A percentile compares a stretch with the other conserved stretches of the same genome.
Evolutionary conservation across 2,113 vertebrate genomes (phyloP).

Genomic region (Stigmatopora argus): DNA sequence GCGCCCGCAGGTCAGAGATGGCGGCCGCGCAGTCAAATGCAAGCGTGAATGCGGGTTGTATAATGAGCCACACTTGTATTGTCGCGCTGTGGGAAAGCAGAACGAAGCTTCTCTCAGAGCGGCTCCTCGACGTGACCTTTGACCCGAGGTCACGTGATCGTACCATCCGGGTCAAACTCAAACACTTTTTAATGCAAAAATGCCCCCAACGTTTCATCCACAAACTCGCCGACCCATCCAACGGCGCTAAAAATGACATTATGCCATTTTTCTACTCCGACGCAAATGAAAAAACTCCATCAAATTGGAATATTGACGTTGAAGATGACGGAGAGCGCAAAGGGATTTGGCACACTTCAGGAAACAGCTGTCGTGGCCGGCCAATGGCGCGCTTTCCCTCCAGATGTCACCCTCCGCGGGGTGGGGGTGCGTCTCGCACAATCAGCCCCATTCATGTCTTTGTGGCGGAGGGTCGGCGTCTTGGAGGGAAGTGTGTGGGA

Average conservation of each 20-base stretch:
- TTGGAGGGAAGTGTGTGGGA: conserved; percentile 3
- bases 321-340: conserved; percentile 7
- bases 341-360: conserved; percentile 28
- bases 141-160: background rate
- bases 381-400: conserved; percentile 36
- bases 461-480: background rate
- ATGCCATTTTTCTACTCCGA: no score
- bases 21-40: no score
- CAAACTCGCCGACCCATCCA: no score
- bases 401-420: conserved; percentile 37
- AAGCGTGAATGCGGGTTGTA: background rate
- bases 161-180: background rate
- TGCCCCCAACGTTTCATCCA: no score
- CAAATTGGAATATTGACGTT: conserved; percentile 7
- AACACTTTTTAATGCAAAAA: background rate
- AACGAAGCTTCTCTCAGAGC: conserved; percentile 24
- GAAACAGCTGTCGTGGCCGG: conserved; percentile 12
- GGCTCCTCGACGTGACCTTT: conserved; percentile 14
- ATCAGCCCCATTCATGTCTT: conserved; percentile 30
- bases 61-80: conserved; percentile 35
- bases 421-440: background rate
- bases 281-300: no score
- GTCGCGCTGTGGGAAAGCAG: conserved; percentile 44
- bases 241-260: no score
- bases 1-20: no score